phyloP scores from a whole-genome alignment of 2,113 vertebrate genomes.

The Columbina picui region DNA sequence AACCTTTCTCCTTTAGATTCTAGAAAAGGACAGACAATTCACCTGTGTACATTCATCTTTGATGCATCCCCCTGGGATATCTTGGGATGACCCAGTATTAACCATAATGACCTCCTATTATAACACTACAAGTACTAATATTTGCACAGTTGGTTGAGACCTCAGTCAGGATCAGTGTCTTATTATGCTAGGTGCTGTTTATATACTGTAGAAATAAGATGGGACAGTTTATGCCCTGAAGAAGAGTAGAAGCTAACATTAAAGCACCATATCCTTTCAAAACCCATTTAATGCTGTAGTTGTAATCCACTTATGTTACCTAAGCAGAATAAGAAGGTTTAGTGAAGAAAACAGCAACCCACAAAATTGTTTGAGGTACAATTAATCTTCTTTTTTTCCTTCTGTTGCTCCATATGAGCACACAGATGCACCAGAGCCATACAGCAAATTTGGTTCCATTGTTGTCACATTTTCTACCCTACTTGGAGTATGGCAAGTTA shows the following conservation, averaged over 20 bases:
- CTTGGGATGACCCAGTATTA: not conserved
- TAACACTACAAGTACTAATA: constrained; percentile 46
- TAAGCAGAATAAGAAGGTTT: not conserved
- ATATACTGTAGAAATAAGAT: not conserved
- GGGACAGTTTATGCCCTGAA: not conserved
- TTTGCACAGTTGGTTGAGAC: constrained; percentile 47
- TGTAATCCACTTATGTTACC: not conserved
- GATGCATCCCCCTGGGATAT: not conserved
- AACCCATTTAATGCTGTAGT: not conserved
- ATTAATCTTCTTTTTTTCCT: not conserved
- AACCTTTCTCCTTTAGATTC: not conserved
- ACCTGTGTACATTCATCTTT: not conserved
- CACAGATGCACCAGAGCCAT: not conserved
- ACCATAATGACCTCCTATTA: constrained; percentile 30
- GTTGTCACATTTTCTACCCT: not conserved
- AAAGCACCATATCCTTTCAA: constrained; percentile 24
- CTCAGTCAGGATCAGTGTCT: not conserved
- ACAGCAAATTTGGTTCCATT: not conserved
- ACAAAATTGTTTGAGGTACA: not conserved
- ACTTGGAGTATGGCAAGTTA: not conserved
- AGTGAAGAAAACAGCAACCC: not conserved
- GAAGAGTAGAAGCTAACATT: not conserved
- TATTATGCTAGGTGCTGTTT: not conserved
- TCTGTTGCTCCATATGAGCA: not conserved
- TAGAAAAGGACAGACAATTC: not conserved